Base-by-base conservation (phyloP, 1,140 invertebrate species). In the Mesaphorura yosii region DNA sequence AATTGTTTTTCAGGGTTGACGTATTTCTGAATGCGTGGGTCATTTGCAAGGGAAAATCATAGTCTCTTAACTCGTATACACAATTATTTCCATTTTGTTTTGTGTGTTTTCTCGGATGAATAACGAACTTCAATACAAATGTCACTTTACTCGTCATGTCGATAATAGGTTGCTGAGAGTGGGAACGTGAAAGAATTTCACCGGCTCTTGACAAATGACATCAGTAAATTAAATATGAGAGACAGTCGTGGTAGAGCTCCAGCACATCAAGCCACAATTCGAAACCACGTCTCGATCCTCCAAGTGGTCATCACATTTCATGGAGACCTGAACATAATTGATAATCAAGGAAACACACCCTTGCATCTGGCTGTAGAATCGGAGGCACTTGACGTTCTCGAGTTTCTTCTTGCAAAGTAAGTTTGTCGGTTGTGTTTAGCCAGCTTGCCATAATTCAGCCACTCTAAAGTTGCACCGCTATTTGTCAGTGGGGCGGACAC, bases 101-200 rank as follows among this genome's bases (percentile, higher is more conserved):
- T 37, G 17, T 37, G 34, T 12, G 17, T 37, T 37, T 17, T 37
- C 12, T 12, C 34, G 12, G 34, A 12, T 17, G 34, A 12, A 12
- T 37, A 37, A 37, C 34, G 12, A 37, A 37, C 12, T 17, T 12
- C 34, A 12, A 17, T 37, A 17, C 34, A 37, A 37, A 37, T 37
- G 34, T 48, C 40, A 41, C 51, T 45, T 37, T 48, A 12, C 48
- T 28, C 27, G 3, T 10, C 17, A 29, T 42, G 20, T 68, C 67
- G 31, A 7, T 22, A 6, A 7, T 69, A 89, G 86, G 82, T 83
- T 6, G 86, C 86, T 2, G 82, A 86, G 64, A 80, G 78, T 62
- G 86, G 86, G 5, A 84, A 87, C 67, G 69, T 86, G 19, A 81
- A 84, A 47, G 83, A 85, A 65, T 85, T 90, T 63, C 78, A 78